Evolutionary conservation across 2,797 vertebrate species (phyloP), one percentile per base, ranked within the genome.

Genomic region (Pempheris klunzingeri): DNA sequence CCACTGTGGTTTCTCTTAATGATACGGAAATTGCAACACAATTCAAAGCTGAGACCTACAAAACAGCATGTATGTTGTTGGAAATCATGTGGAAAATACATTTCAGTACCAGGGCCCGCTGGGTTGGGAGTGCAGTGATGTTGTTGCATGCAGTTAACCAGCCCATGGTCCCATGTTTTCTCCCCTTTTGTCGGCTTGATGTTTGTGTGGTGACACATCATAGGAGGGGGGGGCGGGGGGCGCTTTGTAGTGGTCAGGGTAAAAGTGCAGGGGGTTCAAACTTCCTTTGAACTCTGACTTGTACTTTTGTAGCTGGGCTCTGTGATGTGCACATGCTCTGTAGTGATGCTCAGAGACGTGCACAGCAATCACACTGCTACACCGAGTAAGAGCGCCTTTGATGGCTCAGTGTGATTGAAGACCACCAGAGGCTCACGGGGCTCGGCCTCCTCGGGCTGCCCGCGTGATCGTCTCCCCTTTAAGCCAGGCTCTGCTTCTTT

Each of bases 401-500:
- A 83, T 67, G 65, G 54, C 38, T 74, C 55, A 18, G 52, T 11
- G 32, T 72, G 82, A 81, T 38, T 82, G 61, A 83, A 69, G 65
- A 60, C 58, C 52, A 74, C 55, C 74, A 61, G 44, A 75, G 60
- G 64, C 79, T 60, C 32, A 2, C 30, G 49, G 52, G 66, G 58
- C 43, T 36, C 3, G 1, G 39, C 47, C 60, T 44, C 50, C 41
- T n/a, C 5, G 24, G 39, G 71, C 41, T 53, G 65, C 34, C 63
- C 50, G 11, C 58, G 20, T 43, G 47, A 66, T 28, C 34, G n/a
- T 66, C 36, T 17, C 36, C 47, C 10, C 24, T 63, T 53, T 50
- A 41, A 74, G 63, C 44, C 5, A 47, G 22, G 5, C 57, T 64
- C 2, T 34, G 39, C 28, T 30, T 61, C 63, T 70, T n/a, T 54